Percentiles rank a stretch among this genome's conserved stretches.
Conservation (phyloP, 2,113 vertebrate species). For the Corythornis vintsioides region DNA sequence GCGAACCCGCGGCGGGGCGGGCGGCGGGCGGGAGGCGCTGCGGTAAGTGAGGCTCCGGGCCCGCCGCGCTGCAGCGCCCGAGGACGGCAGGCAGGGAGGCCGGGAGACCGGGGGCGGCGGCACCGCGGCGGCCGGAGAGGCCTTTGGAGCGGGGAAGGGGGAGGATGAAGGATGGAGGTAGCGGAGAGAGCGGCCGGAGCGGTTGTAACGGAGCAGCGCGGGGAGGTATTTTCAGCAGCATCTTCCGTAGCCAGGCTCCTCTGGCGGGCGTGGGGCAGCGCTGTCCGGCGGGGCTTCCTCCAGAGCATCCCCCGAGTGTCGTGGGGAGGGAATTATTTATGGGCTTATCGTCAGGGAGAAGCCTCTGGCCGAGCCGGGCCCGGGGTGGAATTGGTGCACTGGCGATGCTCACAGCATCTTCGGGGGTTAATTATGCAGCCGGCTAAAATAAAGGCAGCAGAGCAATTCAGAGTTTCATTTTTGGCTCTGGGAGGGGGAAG, state of each 20-base stretch:
- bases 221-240: neutral
- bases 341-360: fast-evolving
- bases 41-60: constrained; percentile 81
- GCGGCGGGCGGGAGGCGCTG: constrained; percentile 80
- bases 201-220: neutral
- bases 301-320: neutral
- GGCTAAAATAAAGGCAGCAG: neutral
- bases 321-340: neutral
- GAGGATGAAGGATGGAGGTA: neutral
- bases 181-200: neutral
- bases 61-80: neutral
- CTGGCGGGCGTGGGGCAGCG: neutral
- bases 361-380: neutral
- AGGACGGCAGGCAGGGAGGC: neutral
- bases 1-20: constrained; percentile 69
- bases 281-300: neutral
- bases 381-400: neutral
- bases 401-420: neutral
- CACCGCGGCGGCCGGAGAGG: neutral
- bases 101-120: neutral
- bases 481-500: neutral
- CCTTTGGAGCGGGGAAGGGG: neutral
- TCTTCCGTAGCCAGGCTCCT: neutral
- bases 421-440: neutral
- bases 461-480: neutral